Base-by-base conservation (phyloP, 2,888 invertebrate genomes). In the Phengaris arion region DNA sequence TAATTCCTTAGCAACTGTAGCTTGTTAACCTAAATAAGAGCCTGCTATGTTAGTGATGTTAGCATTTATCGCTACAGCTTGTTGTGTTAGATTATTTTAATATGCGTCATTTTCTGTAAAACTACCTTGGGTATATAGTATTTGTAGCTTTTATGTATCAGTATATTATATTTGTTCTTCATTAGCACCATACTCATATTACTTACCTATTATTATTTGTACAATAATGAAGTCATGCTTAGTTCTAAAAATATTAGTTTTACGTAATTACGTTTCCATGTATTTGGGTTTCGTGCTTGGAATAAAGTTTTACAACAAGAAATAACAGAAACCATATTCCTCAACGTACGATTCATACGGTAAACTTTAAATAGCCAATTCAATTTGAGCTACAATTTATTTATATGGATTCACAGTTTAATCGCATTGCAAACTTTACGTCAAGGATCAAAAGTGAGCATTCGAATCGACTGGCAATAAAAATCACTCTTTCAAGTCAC, bases 391-490 rank as follows among this genome's bases (percentile, higher is more conserved):
- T 64, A 69, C 69, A 15, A 48, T 69, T 15, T 48, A 69, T 69
- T 48, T 46, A 48, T 48, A 74, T 8, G 51, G 54, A 55, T 69
- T 75, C 68, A 46, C 55, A 64, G 68, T 55, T 46, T 54, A 48
- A 74, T n/a, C 55, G 35, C 46, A 74, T 15, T 74, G 46, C 15
- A 13, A 69, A 69, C 55, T 55, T 35, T n/a, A 22, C 12, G 69
- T 57, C 75, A 70, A 69, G 75, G 69, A 52, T 69, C 70, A 54
- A 75, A 57, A 57, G 51, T 48, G 69, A 15, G 75, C 48, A 70
- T 22, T 70, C 48, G 59, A 75, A 75, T 57, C 68, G 64, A 22
- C 70, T 13, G 35, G 75, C 59, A 70, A 72, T 75, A 75, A 84
- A 75, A 75, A 75, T 75, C 57, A 70, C 70, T 57, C 70, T 75